Evolutionary conservation across 2,113 vertebrate species (phyloP).

Genomic region (Sceloporus tristichus): DNA sequence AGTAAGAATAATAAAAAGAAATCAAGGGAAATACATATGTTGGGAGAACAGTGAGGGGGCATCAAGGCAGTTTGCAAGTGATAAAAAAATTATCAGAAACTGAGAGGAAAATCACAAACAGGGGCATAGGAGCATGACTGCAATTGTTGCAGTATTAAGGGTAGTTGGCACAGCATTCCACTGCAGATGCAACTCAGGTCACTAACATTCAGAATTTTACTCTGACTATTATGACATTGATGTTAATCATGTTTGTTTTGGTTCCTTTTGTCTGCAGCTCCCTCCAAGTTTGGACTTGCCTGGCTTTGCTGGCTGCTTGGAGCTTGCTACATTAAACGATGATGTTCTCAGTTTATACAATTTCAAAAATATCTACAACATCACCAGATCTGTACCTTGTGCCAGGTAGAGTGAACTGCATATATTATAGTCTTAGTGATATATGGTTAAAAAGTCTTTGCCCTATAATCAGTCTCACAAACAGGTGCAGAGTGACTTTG

Average conservation of each 20-base stretch:
- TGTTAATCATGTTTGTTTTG: not conserved
- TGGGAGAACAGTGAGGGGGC: not conserved
- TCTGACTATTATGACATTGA: not conserved
- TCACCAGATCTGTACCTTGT: constrained; percentile 84
- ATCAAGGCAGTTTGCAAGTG: constrained; percentile 14
- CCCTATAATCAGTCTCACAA: not conserved
- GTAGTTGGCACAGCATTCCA: not conserved
- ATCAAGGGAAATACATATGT: not conserved
- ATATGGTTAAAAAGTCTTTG: not conserved
- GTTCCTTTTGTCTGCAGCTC: constrained; percentile 78
- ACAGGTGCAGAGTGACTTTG: not conserved
- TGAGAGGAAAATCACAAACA: not conserved
- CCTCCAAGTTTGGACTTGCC: constrained; percentile 90
- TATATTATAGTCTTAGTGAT: not conserved
- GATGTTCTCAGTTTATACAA: constrained; percentile 96
- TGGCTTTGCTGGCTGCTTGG: constrained; percentile 93
- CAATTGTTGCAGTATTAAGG: not conserved
- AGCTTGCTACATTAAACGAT: constrained; percentile 91
- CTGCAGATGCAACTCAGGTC: not conserved
- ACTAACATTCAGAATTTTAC: not conserved
- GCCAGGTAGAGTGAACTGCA: constrained; percentile 78
- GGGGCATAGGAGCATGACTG: not conserved
- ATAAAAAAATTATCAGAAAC: constrained; percentile 9
- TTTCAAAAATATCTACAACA: constrained; percentile 88
- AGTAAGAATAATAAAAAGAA: not conserved